Conservation (phyloP, 2,888 invertebrate species). For the Tachina lurida region DNA sequence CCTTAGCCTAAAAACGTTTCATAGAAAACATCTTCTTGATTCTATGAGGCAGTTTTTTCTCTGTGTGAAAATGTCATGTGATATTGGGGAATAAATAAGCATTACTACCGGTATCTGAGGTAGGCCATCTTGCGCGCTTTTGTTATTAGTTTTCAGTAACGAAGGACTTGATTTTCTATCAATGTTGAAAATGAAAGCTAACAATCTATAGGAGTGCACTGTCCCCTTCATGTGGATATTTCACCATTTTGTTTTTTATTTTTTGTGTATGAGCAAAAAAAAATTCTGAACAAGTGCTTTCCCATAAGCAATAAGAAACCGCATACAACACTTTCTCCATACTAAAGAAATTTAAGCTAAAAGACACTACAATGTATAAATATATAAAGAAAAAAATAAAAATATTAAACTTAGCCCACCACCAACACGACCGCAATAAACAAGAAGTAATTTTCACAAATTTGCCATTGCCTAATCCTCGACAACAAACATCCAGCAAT, state of each 20-base stretch:
- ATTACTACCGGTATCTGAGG: too few relatives aligned
- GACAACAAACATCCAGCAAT: conserved; percentile 71
- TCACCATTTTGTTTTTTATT: background rate
- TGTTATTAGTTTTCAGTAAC: too few relatives aligned
- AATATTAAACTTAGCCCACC: conserved; percentile 21
- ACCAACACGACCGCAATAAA: conserved; percentile 75
- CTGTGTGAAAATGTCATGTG: too few relatives aligned
- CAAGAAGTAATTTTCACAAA: conserved; percentile 82
- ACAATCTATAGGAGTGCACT: background rate
- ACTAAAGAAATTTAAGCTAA: conserved; percentile 30
- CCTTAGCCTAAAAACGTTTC: too few relatives aligned
- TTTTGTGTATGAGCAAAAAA: conserved; percentile 18
- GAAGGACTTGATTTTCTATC: too few relatives aligned
- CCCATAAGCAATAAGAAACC: conserved; percentile 14
- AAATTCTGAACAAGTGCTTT: conserved; percentile 29
- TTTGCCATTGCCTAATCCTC: conserved; percentile 81
- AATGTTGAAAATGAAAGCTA: background rate
- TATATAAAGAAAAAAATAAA: background rate
- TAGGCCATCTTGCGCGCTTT: too few relatives aligned
- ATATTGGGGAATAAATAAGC: too few relatives aligned
- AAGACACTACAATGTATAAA: conserved; percentile 10
- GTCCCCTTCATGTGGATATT: background rate
- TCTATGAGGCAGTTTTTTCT: too few relatives aligned
- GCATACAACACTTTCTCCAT: background rate
- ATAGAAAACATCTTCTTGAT: too few relatives aligned